phyloP scores from a whole-genome alignment of 2,888 invertebrate genomes.

The Lissocephala sabroskyi region DNA sequence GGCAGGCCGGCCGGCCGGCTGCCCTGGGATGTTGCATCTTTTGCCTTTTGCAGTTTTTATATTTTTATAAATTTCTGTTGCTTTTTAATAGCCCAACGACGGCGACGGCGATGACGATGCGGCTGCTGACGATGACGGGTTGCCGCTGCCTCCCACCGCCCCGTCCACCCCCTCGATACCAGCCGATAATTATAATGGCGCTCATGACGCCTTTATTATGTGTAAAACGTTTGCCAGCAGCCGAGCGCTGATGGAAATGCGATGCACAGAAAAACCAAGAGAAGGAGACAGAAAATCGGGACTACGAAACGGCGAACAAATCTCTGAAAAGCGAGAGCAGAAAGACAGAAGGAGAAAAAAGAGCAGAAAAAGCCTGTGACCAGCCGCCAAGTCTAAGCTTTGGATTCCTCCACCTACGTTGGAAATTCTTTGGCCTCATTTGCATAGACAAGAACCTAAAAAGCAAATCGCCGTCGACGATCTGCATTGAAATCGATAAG shows the following conservation, averaged over 20 bases:
- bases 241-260: constrained; percentile 43
- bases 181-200: constrained; percentile 55
- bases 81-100: constrained; percentile 24
- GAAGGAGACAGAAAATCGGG: too few relatives aligned
- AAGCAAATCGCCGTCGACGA: too few relatives aligned
- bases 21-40: background rate
- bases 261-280: background rate
- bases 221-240: constrained; percentile 57
- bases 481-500: too few relatives aligned
- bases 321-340: too few relatives aligned
- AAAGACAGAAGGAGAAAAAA: too few relatives aligned
- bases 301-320: too few relatives aligned
- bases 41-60: background rate
- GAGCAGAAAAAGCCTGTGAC: too few relatives aligned
- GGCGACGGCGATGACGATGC: too few relatives aligned
- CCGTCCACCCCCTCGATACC: background rate
- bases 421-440: too few relatives aligned
- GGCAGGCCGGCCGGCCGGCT: too few relatives aligned
- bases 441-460: too few relatives aligned
- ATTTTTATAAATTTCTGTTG: constrained; percentile 12
- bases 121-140: background rate
- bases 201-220: constrained; percentile 64
- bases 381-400: too few relatives aligned
- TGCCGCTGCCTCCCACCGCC: background rate
- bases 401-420: constrained; percentile 3